Evolutionary conservation across 2,888 invertebrate species (phyloP), one percentile per base, ranked within the genome.

Genomic region (Sphaeridia pumilis): DNA sequence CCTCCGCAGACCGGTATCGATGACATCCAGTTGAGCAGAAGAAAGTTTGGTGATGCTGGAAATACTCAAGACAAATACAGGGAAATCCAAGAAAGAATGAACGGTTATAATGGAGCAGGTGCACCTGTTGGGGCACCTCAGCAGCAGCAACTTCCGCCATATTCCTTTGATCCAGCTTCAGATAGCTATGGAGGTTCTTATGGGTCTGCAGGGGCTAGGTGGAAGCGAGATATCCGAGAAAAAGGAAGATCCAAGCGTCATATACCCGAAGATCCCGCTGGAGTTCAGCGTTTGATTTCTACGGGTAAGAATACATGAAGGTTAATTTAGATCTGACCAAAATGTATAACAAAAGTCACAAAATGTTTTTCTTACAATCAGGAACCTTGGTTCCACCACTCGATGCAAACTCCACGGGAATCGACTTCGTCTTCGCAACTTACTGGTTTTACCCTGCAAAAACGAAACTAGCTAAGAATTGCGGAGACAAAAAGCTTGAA

Each of bases 401-500:
- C 42, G 72, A 73, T 46, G 67, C 75, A 68, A 67, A 66, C 46
- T 66, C 67, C 49, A 65, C 68, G 43, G 80, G 69, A 60, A 71
- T 74, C 35, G 75, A 86, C 70, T 71, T 84, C 46, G 74, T 82
- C 20, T 84, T 86, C 68, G 77, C 83, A 4, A 80, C 84, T 5
- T 84, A 83, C 66, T 83, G 85, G 78, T 75, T 83, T 59, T 82
- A 81, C 58, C 77, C 81, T 0, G 76, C 80, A 4, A 70, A 71
- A 60, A 71, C 72, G 4, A 66, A 69, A 56, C 68, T 70, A 17
- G 67, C 74, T 46, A 64, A 70, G 57, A 72, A n/a, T n/a, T 74
- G 74, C 58, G 70, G 68, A 43, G 57, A 68, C 28, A 68, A 68
- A 55, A 66, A 73, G 68, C 65, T 65, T 14, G 52, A 67, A 38